A percentile compares a stretch with the other conserved stretches of the same genome.
phyloP scores from a whole-genome alignment of 37 sponge, comb jelly and placozoan species.

The Cladorhizidae sp. region DNA sequence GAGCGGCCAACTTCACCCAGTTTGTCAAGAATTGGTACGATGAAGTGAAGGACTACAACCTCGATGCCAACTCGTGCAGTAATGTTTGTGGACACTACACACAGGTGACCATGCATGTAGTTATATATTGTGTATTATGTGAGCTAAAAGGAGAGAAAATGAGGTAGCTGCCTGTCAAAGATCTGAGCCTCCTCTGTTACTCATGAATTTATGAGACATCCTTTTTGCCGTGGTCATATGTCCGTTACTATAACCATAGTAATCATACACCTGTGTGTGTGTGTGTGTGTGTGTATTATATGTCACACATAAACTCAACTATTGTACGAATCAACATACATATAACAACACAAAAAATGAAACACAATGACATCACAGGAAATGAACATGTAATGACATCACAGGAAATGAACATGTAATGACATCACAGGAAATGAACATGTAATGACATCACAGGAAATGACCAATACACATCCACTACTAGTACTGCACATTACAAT shows the following conservation, averaged over 20 bases:
- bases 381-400: no score
- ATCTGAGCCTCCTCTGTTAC: not conserved
- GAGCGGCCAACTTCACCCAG: not conserved
- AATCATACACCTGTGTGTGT: not conserved
- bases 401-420: no score
- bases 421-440: no score
- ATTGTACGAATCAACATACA: no score
- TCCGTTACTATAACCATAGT: not conserved
- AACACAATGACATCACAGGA: no score
- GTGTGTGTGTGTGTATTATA: not conserved
- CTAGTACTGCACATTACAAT: no score
- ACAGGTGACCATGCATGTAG: constrained; percentile 9
- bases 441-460: no score
- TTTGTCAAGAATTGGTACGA: constrained; percentile 8
- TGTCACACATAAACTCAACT: no score
- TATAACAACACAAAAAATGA: no score
- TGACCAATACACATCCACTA: no score
- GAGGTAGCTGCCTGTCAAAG: not conserved
- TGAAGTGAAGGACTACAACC: constrained; percentile 18
- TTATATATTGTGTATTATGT: not conserved
- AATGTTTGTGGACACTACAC: constrained; percentile 40
- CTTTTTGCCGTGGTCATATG: not conserved
- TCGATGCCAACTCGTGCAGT: not conserved
- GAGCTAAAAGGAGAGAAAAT: no score
- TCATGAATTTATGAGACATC: not conserved